These are phyloP conservation scores for Limonius californicus DNA, from an alignment of 1,140 invertebrate genomes.

Conservation along the genomic window DNA sequence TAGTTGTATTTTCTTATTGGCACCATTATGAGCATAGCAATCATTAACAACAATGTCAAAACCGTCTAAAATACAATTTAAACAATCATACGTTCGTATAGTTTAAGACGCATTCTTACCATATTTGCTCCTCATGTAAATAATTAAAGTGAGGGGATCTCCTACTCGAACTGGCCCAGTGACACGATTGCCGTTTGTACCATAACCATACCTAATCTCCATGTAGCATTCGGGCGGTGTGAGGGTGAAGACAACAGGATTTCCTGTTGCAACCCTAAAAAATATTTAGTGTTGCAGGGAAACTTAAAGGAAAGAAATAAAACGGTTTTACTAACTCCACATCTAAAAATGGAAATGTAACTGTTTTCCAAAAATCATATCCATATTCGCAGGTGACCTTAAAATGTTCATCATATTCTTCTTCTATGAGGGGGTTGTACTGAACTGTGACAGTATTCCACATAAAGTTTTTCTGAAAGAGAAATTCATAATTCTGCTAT, in stretches of 20 bases:
- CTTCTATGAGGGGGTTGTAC: slow-evolving; percentile 90
- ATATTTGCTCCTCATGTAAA: slow-evolving; percentile 92
- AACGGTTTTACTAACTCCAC: slow-evolving; percentile 74
- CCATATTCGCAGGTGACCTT: slow-evolving; percentile 96
- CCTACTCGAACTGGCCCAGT: slow-evolving; percentile 86
- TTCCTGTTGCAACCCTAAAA: slow-evolving; percentile 83
- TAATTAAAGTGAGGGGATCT: slow-evolving; percentile 86
- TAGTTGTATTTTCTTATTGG: slow-evolving; percentile 83
- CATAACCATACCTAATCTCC: slow-evolving; percentile 89
- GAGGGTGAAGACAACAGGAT: slow-evolving; percentile 89
- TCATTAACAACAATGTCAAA: slow-evolving; percentile 96
- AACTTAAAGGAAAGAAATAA: neutral
- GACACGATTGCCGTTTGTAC: slow-evolving; percentile 75
- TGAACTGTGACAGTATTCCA: slow-evolving; percentile 94
- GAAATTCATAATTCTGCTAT: neutral
- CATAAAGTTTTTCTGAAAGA: slow-evolving; percentile 83
- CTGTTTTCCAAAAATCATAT: slow-evolving; percentile 95
- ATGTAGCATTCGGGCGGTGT: slow-evolving; percentile 93
- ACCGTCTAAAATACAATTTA: slow-evolving; percentile 63
- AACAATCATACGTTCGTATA: neutral
- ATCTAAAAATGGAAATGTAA: slow-evolving; percentile 90
- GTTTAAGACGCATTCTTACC: slow-evolving; percentile 59
- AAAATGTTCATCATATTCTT: slow-evolving; percentile 93
- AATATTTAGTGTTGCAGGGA: neutral
- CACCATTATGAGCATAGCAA: slow-evolving; percentile 91